These are phyloP conservation scores for Andrena flavipes DNA, from an alignment of 2,888 invertebrate genomes.

Conservation along the genomic window DNA sequence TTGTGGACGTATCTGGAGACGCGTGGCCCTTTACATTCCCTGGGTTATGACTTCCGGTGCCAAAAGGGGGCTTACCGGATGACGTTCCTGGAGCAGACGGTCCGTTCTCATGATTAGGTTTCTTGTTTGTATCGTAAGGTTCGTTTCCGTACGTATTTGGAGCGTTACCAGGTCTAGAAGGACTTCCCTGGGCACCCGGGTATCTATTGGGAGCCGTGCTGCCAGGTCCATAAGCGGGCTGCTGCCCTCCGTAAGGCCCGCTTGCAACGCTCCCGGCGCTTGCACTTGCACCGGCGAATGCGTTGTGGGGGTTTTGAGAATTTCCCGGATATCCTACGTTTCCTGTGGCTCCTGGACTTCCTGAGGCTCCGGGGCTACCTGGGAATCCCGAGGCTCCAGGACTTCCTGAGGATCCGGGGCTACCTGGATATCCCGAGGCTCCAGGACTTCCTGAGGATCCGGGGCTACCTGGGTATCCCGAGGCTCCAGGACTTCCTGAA, in stretches of 20 bases:
- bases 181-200: conserved; percentile 2
- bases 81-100: neutral
- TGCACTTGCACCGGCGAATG: neutral
- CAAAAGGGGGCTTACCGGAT: neutral
- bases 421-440: neutral
- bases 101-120: neutral
- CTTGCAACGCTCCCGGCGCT: neutral
- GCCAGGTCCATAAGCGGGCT: neutral
- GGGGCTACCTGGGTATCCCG: neutral
- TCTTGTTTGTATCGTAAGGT: neutral
- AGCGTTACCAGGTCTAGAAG: neutral
- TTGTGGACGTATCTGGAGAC: too few species aligned
- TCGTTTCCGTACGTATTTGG: neutral
- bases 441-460: neutral
- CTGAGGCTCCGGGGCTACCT: neutral
- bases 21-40: too few species aligned
- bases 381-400: neutral
- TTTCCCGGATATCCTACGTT: too few species aligned
- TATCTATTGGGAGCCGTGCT: neutral
- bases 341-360: neutral
- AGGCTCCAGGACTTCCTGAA: neutral
- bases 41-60: neutral
- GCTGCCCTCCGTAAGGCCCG: neutral
- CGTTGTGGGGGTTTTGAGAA: neutral
- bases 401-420: neutral